Evolutionary conservation across 2,888 invertebrate genomes (phyloP).

Genomic region (Morpho helenor): DNA sequence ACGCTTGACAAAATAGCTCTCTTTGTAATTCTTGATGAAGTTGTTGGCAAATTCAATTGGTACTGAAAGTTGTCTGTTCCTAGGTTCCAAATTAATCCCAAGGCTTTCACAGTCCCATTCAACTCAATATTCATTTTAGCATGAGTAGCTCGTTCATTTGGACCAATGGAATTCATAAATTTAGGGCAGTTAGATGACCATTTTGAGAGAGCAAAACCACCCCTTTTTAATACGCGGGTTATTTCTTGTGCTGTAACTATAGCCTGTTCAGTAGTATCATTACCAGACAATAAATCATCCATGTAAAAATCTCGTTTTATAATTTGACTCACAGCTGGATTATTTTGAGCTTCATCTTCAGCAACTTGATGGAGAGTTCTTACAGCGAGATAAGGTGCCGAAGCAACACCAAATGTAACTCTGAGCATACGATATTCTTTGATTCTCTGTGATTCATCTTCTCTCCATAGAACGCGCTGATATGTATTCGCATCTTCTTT

Average conservation of each 20-base stretch:
- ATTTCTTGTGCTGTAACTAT: constrained; percentile 9
- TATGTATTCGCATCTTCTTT: constrained; percentile 8
- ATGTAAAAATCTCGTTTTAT: constrained; percentile 25
- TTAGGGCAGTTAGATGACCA: constrained; percentile 15
- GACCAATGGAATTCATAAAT: neutral
- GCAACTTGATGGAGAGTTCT: constrained; percentile 24
- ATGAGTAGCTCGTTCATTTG: neutral
- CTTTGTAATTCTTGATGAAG: neutral
- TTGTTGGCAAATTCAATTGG: neutral
- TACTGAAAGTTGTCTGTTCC: neutral
- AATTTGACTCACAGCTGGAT: constrained; percentile 17
- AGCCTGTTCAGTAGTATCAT: constrained; percentile 13
- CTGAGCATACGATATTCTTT: constrained; percentile 23
- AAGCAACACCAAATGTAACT: constrained; percentile 30
- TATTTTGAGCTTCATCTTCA: constrained; percentile 14
- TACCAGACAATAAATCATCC: constrained; percentile 23
- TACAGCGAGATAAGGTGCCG: constrained; percentile 28
- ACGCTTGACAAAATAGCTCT: neutral
- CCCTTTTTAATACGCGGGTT: constrained; percentile 11
- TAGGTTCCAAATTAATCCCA: neutral
- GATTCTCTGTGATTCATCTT: constrained; percentile 8
- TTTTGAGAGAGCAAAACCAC: constrained; percentile 28
- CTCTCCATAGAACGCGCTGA: neutral
- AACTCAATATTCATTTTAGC: neutral
- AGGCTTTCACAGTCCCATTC: neutral